Conservation (phyloP, 2,888 invertebrate genomes). For the Ferrisia virgata region DNA sequence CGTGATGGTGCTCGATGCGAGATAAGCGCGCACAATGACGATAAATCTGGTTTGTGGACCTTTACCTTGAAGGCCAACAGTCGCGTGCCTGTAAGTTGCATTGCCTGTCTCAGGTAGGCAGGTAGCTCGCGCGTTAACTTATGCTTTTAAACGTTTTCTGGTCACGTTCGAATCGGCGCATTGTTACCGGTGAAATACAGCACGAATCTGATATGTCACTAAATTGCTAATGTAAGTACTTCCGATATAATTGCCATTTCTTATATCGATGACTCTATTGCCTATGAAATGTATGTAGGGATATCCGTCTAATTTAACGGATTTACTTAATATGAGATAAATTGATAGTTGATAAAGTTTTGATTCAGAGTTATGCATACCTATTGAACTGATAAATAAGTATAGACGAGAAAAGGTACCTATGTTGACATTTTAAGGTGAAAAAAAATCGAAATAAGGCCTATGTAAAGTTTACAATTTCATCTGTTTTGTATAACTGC, state of each 20-base stretch:
- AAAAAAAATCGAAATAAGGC: no score
- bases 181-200: not conserved
- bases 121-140: not conserved
- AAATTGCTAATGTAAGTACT: not conserved
- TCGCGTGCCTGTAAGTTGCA: not conserved
- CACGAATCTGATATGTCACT: not conserved
- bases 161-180: not conserved
- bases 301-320: no score
- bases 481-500: no score
- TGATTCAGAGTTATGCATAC: no score
- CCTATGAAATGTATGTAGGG: no score
- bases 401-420: no score
- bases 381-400: no score
- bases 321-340: no score
- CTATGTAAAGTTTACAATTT: no score
- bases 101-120: not conserved
- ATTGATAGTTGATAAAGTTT: no score
- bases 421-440: no score
- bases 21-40: not conserved
- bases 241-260: not conserved
- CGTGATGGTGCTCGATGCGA: not conserved
- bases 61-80: conserved; percentile 19
- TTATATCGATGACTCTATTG: not conserved
- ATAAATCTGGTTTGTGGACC: conserved; percentile 20
- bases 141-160: not conserved